phyloP scores from a whole-genome alignment of 2,888 invertebrate genomes.

The Isoperla grammatica region DNA sequence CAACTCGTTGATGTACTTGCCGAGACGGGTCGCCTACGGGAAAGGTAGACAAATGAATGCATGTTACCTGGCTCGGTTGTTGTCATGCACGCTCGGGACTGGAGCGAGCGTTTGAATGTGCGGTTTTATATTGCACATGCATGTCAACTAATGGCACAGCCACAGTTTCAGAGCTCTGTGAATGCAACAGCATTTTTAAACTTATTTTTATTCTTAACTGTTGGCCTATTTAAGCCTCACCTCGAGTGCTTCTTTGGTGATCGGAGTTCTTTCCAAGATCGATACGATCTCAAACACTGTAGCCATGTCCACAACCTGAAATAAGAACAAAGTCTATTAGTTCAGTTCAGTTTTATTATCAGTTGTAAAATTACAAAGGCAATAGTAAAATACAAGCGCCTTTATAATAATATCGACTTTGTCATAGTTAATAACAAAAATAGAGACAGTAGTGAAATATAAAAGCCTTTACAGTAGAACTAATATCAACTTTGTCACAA shows the following conservation, averaged over 20 bases:
- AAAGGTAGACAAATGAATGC: slow-evolving; percentile 20
- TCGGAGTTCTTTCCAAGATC: slow-evolving; percentile 82
- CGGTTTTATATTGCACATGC: no score
- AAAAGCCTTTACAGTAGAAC: no score
- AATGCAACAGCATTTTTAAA: no score
- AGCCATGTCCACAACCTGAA: slow-evolving; percentile 92
- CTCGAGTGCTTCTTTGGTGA: slow-evolving; percentile 88
- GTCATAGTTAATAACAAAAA: neutral
- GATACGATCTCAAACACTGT: slow-evolving; percentile 89
- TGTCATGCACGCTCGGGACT: no score
- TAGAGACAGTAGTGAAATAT: no score
- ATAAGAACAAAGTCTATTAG: slow-evolving; percentile 17
- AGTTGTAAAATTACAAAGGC: neutral
- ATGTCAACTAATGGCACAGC: no score
- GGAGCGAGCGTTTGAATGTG: no score
- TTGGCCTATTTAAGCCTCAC: slow-evolving; percentile 51
- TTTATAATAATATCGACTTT: neutral
- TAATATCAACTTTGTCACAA: no score
- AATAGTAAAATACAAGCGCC: neutral
- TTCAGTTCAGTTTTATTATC: no score
- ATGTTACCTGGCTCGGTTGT: no score
- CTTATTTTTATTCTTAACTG: no score
- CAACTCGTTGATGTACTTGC: slow-evolving; percentile 87
- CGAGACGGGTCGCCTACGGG: slow-evolving; percentile 87
- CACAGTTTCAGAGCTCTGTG: no score